Evolutionary conservation across 2,888 invertebrate species (phyloP).

Genomic region (Platycnemis pennipes): DNA sequence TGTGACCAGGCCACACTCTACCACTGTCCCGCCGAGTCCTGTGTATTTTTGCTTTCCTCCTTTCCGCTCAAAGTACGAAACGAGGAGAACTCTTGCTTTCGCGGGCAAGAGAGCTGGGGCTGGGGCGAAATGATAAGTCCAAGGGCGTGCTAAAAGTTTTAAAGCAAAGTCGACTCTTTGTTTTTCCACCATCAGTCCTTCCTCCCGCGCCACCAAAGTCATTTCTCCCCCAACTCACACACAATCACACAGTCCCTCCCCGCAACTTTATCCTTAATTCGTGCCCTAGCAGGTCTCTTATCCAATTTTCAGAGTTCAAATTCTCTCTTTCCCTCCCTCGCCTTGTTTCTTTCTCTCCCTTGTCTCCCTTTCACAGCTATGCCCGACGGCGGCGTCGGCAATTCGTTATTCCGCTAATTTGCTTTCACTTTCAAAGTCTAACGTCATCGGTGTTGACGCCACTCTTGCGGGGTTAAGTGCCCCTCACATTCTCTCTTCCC

Average conservation of each 20-base stretch:
- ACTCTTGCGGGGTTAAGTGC: background rate
- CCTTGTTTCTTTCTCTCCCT: background rate
- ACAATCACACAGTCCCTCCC: background rate
- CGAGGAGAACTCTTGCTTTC: no score
- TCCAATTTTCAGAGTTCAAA: background rate
- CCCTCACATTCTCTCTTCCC: background rate
- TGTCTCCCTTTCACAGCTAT: background rate
- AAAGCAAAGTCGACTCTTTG: background rate
- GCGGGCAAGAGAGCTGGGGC: no score
- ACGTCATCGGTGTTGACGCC: background rate
- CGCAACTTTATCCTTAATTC: background rate
- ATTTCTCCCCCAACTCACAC: background rate
- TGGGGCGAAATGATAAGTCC: background rate
- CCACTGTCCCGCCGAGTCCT: background rate
- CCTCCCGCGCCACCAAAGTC: background rate
- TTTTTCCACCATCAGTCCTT: background rate
- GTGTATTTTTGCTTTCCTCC: background rate
- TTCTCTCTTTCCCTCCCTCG: background rate
- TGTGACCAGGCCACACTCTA: background rate
- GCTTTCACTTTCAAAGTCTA: background rate
- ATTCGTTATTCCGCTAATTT: slow-evolving; percentile 38
- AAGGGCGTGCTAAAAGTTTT: background rate
- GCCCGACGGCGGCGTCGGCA: background rate
- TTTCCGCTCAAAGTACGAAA: background rate
- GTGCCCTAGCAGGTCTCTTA: background rate